Percentiles rank a stretch among this genome's conserved stretches.
Conservation (phyloP, 2,113 vertebrate species). For the Diadophis punctatus region DNA sequence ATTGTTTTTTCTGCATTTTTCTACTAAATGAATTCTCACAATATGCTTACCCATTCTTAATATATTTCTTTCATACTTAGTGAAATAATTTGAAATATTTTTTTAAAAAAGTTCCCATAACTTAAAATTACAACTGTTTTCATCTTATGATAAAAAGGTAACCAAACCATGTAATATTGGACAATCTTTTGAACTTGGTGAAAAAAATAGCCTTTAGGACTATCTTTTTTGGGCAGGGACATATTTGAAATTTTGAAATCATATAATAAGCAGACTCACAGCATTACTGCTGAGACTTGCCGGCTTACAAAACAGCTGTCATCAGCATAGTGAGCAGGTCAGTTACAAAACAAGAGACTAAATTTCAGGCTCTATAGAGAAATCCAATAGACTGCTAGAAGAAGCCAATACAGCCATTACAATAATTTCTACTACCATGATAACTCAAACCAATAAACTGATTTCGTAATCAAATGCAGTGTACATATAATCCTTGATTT, state of each 20-base stretch:
- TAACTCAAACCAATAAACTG: neutral
- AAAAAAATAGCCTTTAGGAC: neutral
- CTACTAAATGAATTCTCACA: neutral
- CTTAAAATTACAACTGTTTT: neutral
- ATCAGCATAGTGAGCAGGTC: neutral
- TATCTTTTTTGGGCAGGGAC: neutral
- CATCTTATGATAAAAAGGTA: neutral
- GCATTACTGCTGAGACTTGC: neutral
- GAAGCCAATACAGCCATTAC: neutral
- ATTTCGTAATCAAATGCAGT: neutral
- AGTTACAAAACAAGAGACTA: neutral
- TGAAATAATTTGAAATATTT: neutral
- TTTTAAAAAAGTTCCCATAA: neutral
- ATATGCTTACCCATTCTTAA: neutral
- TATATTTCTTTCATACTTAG: neutral
- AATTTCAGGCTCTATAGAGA: neutral
- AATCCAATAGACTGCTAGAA: neutral
- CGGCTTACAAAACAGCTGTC: neutral
- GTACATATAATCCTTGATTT: neutral
- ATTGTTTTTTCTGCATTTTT: too few species aligned
- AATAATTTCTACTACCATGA: neutral
- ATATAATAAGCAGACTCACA: neutral
- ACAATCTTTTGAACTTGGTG: neutral
- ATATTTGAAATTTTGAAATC: neutral
- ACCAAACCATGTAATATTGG: neutral